Evolutionary conservation across 1,140 invertebrate genomes (phyloP).

Genomic region (Ctenoplectra terminalis): DNA sequence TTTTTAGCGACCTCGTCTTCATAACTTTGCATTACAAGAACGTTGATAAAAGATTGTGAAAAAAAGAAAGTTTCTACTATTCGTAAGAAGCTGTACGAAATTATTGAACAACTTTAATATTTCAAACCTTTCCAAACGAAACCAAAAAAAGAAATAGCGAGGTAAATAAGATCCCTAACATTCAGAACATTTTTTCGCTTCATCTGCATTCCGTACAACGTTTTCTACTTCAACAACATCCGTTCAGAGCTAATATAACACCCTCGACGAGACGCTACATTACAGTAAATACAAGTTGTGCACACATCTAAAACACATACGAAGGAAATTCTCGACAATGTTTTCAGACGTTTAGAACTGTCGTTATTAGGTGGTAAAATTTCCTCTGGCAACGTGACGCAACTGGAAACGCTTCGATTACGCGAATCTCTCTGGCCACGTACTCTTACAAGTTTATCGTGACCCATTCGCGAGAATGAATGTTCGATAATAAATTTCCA

Average conservation of each 20-base stretch:
- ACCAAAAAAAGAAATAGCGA: background rate
- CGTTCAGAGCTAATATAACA: background rate
- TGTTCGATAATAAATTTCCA: conserved; percentile 42
- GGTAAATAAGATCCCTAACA: background rate
- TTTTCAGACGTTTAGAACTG: background rate
- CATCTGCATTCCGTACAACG: background rate
- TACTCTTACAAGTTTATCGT: conserved; percentile 35
- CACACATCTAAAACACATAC: background rate
- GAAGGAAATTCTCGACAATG: background rate
- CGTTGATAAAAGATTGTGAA: too few relatives aligned
- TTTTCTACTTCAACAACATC: background rate
- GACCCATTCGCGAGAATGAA: conserved; percentile 32
- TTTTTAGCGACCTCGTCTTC: too few relatives aligned
- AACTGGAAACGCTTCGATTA: conserved; percentile 28
- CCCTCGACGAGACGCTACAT: background rate
- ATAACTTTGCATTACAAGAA: too few relatives aligned
- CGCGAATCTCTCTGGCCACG: background rate
- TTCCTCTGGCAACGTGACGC: background rate
- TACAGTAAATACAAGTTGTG: background rate
- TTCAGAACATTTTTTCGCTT: background rate
- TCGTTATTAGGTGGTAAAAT: conserved; percentile 23
- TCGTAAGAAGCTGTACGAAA: too few relatives aligned
- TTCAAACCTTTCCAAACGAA: too few relatives aligned
- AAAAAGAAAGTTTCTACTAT: too few relatives aligned
- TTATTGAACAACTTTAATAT: too few relatives aligned